Evolutionary conservation across 1,140 invertebrate species (phyloP).

Genomic region (Nebria ingens): DNA sequence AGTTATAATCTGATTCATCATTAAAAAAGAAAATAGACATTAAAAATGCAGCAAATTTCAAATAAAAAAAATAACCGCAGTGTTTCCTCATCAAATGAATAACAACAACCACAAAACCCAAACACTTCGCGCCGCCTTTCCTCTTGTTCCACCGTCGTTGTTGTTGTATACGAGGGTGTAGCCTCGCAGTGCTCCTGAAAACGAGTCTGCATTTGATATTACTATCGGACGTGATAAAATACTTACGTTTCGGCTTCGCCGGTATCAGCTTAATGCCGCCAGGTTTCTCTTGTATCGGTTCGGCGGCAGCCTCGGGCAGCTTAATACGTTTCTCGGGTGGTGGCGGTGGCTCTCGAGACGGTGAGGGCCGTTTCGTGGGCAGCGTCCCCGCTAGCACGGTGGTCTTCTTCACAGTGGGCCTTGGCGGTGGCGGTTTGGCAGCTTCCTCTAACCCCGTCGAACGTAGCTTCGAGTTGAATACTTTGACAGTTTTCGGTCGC

Average conservation of each 20-base stretch:
- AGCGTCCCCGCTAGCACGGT: slow-evolving; percentile 36
- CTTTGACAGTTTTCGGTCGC: slow-evolving; percentile 76
- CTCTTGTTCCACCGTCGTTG: too few relatives aligned
- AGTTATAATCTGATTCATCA: too few relatives aligned
- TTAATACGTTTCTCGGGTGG: slow-evolving; percentile 68
- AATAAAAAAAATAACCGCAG: too few relatives aligned
- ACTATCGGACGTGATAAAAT: slow-evolving; percentile 24
- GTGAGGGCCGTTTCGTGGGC: slow-evolving; percentile 51
- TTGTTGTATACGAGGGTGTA: neutral
- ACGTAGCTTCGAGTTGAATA: slow-evolving; percentile 76
- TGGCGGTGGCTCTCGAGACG: slow-evolving; percentile 40
- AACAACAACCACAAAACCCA: too few relatives aligned
- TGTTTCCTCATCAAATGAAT: too few relatives aligned
- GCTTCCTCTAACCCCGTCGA: slow-evolving; percentile 77
- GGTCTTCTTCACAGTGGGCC: slow-evolving; percentile 48
- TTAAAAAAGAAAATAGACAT: too few relatives aligned
- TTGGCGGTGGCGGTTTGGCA: slow-evolving; percentile 63
- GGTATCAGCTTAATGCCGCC: slow-evolving; percentile 75
- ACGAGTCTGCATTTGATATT: neutral
- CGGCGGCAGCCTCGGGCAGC: slow-evolving; percentile 39
- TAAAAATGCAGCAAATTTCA: too few relatives aligned
- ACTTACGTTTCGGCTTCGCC: slow-evolving; percentile 83
- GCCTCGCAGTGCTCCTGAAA: neutral
- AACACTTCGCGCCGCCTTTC: too few relatives aligned
- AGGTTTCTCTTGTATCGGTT: slow-evolving; percentile 50